These are phyloP conservation scores for Eremobia ochroleuca DNA, from an alignment of 2,888 invertebrate genomes.

Conservation along the genomic window DNA sequence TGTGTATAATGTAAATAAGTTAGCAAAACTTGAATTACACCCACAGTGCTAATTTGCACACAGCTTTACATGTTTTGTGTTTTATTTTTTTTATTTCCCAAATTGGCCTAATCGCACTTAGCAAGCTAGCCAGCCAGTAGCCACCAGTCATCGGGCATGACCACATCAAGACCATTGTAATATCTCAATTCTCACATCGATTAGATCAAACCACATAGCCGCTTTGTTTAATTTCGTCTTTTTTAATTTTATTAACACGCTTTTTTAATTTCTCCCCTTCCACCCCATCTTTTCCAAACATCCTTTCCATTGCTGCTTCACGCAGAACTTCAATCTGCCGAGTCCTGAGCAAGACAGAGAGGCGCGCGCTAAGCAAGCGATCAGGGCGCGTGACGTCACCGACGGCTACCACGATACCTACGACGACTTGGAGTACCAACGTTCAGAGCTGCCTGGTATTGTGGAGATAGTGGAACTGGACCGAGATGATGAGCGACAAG, in stretches of 20 bases:
- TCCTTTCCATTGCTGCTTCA: conserved; percentile 84
- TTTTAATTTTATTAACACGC: conserved; percentile 91
- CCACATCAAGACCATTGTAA: conserved; percentile 72
- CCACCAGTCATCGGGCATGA: conserved; percentile 82
- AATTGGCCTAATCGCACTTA: conserved; percentile 57
- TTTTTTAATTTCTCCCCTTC: conserved; percentile 90
- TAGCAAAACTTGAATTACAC: conserved; percentile 49
- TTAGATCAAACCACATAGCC: conserved; percentile 75
- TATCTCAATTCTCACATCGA: conserved; percentile 68
- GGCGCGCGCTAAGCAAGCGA: conserved; percentile 74
- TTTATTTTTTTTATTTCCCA: conserved; percentile 38
- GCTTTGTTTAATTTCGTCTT: conserved; percentile 82
- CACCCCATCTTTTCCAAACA: conserved; percentile 83
- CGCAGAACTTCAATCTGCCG: conserved; percentile 89
- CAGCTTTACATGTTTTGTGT: conserved; percentile 69
- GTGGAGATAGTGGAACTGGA: conserved; percentile 86
- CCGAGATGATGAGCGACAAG: conserved; percentile 69
- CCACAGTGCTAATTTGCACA: conserved; percentile 71
- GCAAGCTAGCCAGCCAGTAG: conserved; percentile 61
- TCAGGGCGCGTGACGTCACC: conserved; percentile 79
- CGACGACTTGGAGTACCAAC: conserved; percentile 83
- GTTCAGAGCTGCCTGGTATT: conserved; percentile 77
- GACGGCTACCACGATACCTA: conserved; percentile 81
- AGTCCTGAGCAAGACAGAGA: conserved; percentile 79
- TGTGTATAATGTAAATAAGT: conserved; percentile 74